Conservation (phyloP, 2,113 vertebrate genomes). For the Strix aluco region DNA sequence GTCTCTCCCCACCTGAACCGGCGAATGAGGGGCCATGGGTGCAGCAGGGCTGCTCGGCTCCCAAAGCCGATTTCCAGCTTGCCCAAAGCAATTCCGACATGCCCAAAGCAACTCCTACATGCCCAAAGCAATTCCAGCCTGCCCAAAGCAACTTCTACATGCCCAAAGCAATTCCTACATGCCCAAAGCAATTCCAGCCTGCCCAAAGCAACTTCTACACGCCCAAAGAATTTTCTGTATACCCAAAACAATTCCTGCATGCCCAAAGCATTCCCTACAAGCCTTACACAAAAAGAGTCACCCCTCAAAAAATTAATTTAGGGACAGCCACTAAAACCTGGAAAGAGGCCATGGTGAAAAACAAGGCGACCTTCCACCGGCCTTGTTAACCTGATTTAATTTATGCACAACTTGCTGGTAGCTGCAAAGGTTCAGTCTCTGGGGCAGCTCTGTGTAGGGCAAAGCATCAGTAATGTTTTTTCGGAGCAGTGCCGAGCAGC, state of each 20-base stretch:
- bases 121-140: no score
- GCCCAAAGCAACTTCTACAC: not conserved
- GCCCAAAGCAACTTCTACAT: not conserved
- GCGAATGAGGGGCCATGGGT: not conserved
- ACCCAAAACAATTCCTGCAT: no score
- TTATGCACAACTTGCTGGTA: rapidly evolving
- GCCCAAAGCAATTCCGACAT: not conserved
- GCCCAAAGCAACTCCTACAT: not conserved
- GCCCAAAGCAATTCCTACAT: not conserved
- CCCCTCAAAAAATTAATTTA: not conserved
- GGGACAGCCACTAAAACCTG: not conserved
- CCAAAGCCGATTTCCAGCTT: not conserved
- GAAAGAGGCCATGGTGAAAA: not conserved
- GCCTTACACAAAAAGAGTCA: not conserved
- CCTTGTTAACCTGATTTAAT: not conserved
- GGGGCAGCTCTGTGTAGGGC: not conserved
- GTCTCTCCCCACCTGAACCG: not conserved
- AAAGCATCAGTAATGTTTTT: not conserved
- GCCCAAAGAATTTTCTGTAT: not conserved
- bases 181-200: no score
- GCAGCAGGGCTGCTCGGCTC: not conserved
- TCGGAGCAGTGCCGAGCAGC: not conserved
- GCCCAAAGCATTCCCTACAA: not conserved
- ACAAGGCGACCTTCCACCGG: not conserved
- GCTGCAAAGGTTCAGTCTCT: not conserved